Evolutionary conservation across 1,140 invertebrate species (phyloP), one percentile per base, ranked within the genome.

Genomic region (Dysdera silvatica): DNA sequence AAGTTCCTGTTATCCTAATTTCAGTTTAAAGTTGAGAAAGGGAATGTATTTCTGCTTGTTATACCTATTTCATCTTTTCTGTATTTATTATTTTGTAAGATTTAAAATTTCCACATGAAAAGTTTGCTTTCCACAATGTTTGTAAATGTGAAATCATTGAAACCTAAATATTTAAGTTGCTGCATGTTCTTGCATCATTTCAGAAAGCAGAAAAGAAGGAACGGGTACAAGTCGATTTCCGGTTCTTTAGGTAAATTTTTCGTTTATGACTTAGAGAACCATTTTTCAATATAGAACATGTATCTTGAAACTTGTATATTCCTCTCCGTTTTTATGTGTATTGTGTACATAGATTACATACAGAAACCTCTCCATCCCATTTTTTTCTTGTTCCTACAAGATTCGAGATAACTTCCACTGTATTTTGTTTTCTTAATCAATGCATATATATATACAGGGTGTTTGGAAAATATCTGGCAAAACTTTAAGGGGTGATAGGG

Each of bases 201-300:
- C 20, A 73, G 74, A 72, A 69, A 72, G 75, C 71, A 69, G 71
- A 69, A 61, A 76, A 73, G 61, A 75, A 71, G 68, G 82, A 83
- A 28, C 91, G 85, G 77, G 88, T 91, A n/a, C 87, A 91, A 65
- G 88, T 97, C 0, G 87, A 96, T 78, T 81, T 79, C 23, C 80
- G 82, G 57, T 96, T 96, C 74, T 84, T 95, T 68, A 81, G 82
- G 61, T 88, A 92, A 73, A 74, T 98, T 23, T 79, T 80, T 28
- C 75, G 80, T 28, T 53, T n/a, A n/a, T n/a, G n/a, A n/a, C n/a
- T n/a, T 23, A 24, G 18, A 57, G 32, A 45, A 26, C 1, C n/a
- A 26, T 4, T 49, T 23, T 20, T 24, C 31, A 49, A 49, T 8
- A 14, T 28, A 14, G 8, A 12, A 12, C 4, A 12, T n/a, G 12